phyloP scores from a whole-genome alignment of 2,113 vertebrate species.

The Scopus umbretta region DNA sequence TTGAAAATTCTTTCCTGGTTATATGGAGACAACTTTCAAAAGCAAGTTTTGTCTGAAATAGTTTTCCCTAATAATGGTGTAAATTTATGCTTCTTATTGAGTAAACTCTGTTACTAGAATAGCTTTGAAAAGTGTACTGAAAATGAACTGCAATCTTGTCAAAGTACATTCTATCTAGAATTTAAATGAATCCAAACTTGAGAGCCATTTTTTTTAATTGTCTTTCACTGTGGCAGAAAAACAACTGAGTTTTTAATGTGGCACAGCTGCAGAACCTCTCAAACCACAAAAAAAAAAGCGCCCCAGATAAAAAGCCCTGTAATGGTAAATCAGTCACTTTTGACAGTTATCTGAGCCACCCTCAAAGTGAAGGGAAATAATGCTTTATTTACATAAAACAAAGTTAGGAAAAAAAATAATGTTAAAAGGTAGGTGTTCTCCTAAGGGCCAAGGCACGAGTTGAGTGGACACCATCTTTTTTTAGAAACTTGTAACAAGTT shows the following conservation, averaged over 20 bases:
- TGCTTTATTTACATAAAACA: background rate
- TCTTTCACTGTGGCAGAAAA: background rate
- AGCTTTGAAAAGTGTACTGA: background rate
- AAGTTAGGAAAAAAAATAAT: background rate
- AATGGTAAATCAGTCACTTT: background rate
- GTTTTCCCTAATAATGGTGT: background rate
- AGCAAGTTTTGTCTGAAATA: background rate
- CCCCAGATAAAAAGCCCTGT: background rate
- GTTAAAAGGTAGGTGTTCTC: background rate
- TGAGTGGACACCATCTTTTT: background rate
- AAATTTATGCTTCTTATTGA: background rate
- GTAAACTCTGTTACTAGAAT: background rate
- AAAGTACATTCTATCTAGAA: background rate
- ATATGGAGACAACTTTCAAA: background rate
- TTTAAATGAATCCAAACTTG: background rate
- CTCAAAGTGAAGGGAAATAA: background rate
- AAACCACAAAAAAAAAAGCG: background rate
- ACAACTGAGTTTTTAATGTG: background rate
- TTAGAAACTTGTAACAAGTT: background rate
- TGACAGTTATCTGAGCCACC: background rate
- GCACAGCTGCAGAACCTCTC: background rate
- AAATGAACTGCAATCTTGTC: background rate
- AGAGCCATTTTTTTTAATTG: slow-evolving; percentile 1
- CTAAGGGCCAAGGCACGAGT: background rate
- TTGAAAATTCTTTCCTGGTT: background rate